Evolutionary conservation across 2,113 vertebrate genomes (phyloP).

Genomic region (Pteropus alecto): DNA sequence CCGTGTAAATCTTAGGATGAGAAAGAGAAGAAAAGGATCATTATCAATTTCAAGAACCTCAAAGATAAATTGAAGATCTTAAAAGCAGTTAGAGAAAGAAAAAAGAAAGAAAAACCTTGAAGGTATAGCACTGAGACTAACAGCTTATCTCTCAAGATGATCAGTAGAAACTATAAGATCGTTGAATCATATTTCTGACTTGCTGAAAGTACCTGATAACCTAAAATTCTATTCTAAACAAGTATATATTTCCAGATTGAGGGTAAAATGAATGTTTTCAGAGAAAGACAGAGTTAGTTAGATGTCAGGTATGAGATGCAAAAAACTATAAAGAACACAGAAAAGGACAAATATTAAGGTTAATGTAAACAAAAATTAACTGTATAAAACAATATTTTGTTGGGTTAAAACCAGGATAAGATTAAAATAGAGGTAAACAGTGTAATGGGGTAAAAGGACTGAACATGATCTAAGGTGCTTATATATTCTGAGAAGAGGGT

Average conservation of each 20-base stretch:
- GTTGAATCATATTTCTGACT: neutral
- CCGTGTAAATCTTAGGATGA: neutral
- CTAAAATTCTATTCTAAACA: neutral
- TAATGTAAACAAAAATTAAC: neutral
- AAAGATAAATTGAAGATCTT: neutral
- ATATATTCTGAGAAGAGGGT: neutral
- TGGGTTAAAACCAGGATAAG: neutral
- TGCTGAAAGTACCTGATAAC: neutral
- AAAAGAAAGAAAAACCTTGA: neutral
- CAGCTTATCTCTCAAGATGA: neutral
- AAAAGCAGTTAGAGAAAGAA: neutral
- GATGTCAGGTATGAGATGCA: neutral
- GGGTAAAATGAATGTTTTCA: neutral
- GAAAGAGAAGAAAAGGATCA: neutral
- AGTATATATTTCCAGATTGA: neutral
- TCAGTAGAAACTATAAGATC: neutral
- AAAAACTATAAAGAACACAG: neutral
- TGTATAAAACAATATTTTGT: neutral
- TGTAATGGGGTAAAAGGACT: neutral
- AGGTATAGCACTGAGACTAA: neutral
- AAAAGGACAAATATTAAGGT: neutral
- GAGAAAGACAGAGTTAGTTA: neutral
- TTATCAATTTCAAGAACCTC: neutral
- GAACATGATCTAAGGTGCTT: neutral
- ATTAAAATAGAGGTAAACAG: neutral